Evolutionary conservation across 2,888 invertebrate species (phyloP).

Genomic region (Graphium colonna): DNA sequence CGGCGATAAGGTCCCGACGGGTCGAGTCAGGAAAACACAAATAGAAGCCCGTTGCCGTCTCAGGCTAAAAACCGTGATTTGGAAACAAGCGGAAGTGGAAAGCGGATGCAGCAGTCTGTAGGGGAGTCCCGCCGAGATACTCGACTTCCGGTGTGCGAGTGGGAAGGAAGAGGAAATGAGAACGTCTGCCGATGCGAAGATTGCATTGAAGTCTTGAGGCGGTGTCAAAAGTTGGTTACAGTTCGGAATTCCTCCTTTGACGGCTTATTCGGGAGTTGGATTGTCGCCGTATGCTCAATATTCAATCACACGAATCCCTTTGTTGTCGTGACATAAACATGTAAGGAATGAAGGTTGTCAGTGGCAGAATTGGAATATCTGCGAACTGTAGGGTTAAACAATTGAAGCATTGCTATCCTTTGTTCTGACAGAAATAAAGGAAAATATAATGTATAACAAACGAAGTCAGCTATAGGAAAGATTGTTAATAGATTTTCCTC

Average conservation of each 20-base stretch:
- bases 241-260: conserved; percentile 23
- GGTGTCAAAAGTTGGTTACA: conserved; percentile 22
- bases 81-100: conserved; percentile 57
- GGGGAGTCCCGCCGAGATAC: conserved; percentile 53
- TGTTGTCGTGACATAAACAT: not conserved
- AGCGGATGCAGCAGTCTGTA: conserved; percentile 68
- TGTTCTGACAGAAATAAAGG: not conserved
- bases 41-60: conserved; percentile 40
- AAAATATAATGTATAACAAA: not conserved
- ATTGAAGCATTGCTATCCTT: not conserved
- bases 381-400: not conserved
- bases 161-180: conserved; percentile 57
- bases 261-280: not conserved
- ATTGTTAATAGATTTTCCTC: not conserved
- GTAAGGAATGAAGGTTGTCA: not conserved
- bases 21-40: conserved; percentile 37
- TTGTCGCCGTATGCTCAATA: not conserved
- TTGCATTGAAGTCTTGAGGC: conserved; percentile 38
- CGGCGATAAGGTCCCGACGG: conserved; percentile 9
- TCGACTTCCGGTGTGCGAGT: conserved; percentile 57
- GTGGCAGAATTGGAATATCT: not conserved
- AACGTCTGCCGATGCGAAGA: conserved; percentile 53
- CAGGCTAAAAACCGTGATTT: conserved; percentile 55
- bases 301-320: not conserved
- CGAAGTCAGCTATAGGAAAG: not conserved